phyloP scores from a whole-genome alignment of 2,888 invertebrate genomes.

The Andrena fulva region DNA sequence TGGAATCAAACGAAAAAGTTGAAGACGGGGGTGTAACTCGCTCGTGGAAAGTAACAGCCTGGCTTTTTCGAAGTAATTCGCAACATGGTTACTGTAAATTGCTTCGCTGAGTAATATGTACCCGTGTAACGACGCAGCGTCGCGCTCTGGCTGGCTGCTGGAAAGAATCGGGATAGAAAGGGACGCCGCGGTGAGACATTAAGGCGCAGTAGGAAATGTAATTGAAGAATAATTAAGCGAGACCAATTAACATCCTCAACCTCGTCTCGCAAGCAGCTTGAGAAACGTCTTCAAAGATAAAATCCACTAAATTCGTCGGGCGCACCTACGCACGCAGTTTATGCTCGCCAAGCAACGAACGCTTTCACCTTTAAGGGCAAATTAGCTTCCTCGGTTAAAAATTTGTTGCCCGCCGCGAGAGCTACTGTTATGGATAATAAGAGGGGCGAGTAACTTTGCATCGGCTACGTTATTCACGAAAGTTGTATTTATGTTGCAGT shows the following conservation, averaged over 20 bases:
- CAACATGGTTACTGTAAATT: slow-evolving; percentile 50
- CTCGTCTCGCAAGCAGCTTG: slow-evolving; percentile 29
- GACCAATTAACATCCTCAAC: slow-evolving; percentile 72
- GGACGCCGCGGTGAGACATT: slow-evolving; percentile 20
- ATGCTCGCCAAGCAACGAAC: slow-evolving; percentile 21
- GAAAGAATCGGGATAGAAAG: slow-evolving; percentile 27
- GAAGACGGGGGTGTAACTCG: background rate
- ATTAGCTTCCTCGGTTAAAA: slow-evolving; percentile 29
- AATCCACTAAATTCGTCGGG: slow-evolving; percentile 36
- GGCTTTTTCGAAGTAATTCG: slow-evolving; percentile 27
- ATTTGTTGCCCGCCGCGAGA: slow-evolving; percentile 11
- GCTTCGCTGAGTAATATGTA: slow-evolving; percentile 40
- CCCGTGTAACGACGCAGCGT: slow-evolving; percentile 6
- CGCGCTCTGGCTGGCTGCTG: background rate
- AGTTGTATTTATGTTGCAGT: too few relatives aligned
- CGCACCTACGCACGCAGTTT: slow-evolving; percentile 35
- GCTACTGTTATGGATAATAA: slow-evolving; percentile 1
- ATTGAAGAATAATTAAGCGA: slow-evolving; percentile 69
- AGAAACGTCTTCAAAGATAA: slow-evolving; percentile 46
- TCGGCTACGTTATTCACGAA: background rate
- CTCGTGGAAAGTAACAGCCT: slow-evolving; percentile 15
- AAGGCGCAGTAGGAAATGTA: slow-evolving; percentile 50
- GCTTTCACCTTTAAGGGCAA: slow-evolving; percentile 14
- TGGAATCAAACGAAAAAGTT: background rate
- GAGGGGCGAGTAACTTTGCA: background rate